Evolutionary conservation across 2,113 vertebrate genomes (phyloP), one percentile per base, ranked within the genome.

Genomic region (Meriones unguiculatus): DNA sequence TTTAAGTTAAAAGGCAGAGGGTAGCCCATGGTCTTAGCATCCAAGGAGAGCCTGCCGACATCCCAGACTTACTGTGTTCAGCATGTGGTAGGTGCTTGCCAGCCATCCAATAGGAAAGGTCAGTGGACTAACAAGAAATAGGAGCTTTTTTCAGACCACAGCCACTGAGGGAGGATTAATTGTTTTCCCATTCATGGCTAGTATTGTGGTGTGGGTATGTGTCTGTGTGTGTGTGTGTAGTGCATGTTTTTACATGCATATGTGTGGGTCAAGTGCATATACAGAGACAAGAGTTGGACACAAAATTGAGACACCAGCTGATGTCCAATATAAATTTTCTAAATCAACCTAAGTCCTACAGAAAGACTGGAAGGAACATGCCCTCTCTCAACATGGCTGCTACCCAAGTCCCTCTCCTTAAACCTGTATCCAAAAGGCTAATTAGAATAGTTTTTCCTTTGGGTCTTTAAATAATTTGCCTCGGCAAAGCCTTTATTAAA

Each of bases 41-140:
- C 18, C 18, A 70, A 70, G 41, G 7, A 76, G 24, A 41, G 59
- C 22, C 69, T 0, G 8, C 2, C 17, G 15, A 28, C 24, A 20
- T 1, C 22, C 32, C n/a, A 1, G 0, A 2, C 25, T 77, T 25
- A 28, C 32, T 59, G 2, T 0, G 6, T 14, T 54, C 35, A 50
- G 35, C 52, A 24, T 2, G 4, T 1, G 20, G 50, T 2, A 46
- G 64, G 52, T 12, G 38, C 46, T 64, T 46, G 32, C 18, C 2
- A 6, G 4, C 41, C 54, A 17, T 20, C 22, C 38, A 46, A 0
- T 9, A 24, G 54, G 1, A 50, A 72, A 87, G 69, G 30, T 1
- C 17, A 35, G 52, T 13, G 4, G 3, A 20, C 46, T 59, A 46
- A 87, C 12, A n/a, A 87, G 65, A 50, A 87, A 24, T 15, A n/a